Base-by-base conservation (phyloP, 2,888 invertebrate species). In the Nemurella pictetii region DNA sequence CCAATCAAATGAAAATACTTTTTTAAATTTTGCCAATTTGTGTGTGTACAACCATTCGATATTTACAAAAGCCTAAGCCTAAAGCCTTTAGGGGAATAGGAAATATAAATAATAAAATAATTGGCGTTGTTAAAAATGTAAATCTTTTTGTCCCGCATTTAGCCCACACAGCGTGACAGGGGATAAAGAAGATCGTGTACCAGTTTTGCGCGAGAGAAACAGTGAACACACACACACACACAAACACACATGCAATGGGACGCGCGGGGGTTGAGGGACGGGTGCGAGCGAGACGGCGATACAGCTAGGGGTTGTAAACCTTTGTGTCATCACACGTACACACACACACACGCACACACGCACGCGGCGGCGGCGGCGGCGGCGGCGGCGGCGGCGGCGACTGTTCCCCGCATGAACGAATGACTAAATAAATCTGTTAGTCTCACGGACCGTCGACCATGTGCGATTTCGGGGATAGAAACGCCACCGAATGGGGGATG, bases 371-470 rank as follows among this genome's bases (percentile, higher is more conserved):
- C 55, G 55, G n/a, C n/a, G n/a, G n/a, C n/a, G n/a, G n/a, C n/a
- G n/a, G n/a, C n/a, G n/a, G n/a, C n/a, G n/a, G n/a, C n/a, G n/a
- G n/a, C n/a, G n/a, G n/a, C n/a, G n/a, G n/a, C 7, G 29, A 28
- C 27, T 26, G 26, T 35, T 35, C 32, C 84, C 77, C 74, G 35
- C 77, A 30, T 32, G 27, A 36, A 27, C 26, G 82, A 75, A 77
- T 35, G 82, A 82, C 84, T 73, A 84, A 84, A 84, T 84, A 84
- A 84, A 84, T 84, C 84, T 84, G 82, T 36, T 26, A 80, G 84
- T 80, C 78, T 55, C 84, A 84, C 72, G 84, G 84, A 15, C 80
- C 55, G 84, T 80, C 73, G 81, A 25, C 32, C 32, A 74, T 81
- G 84, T 72, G 81, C 32, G 72, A 32, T 80, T 28, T 78, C 15